Percentiles rank a stretch among this genome's conserved stretches.
Conservation (phyloP, 2,797 vertebrate species). For the Hapalemur alaotrensis region DNA sequence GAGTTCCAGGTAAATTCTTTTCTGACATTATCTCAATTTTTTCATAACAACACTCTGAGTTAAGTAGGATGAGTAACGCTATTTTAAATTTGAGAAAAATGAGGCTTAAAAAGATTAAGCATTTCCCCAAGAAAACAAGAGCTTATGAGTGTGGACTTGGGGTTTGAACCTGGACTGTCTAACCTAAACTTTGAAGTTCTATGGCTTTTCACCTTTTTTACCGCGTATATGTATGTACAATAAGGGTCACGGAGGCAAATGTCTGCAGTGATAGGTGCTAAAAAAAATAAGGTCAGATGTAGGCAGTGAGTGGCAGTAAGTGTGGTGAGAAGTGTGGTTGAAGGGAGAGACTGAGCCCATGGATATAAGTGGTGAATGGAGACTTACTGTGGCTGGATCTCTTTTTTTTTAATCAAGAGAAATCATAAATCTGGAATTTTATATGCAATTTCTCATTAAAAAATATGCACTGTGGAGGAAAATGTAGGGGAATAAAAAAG, state of each 20-base stretch:
- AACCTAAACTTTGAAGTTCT: neutral
- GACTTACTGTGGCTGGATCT: neutral
- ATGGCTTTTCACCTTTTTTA: neutral
- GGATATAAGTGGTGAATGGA: fast-evolving
- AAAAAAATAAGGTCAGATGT: fast-evolving
- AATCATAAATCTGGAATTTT: neutral
- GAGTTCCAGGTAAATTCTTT: neutral
- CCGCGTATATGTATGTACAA: fast-evolving
- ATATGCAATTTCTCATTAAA: neutral
- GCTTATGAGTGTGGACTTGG: fast-evolving
- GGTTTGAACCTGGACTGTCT: neutral
- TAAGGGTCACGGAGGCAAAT: fast-evolving
- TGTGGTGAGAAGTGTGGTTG: fast-evolving
- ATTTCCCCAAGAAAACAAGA: neutral
- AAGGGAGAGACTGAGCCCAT: fast-evolving
- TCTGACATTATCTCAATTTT: neutral
- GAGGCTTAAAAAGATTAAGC: neutral
- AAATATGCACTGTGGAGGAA: neutral
- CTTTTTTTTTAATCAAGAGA: neutral
- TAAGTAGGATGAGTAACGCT: neutral
- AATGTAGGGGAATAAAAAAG: neutral
- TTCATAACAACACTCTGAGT: neutral
- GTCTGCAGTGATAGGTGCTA: neutral
- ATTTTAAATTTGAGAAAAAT: neutral
- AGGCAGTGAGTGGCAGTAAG: no score